phyloP scores from a whole-genome alignment of 2,113 vertebrate species.

The Neodon shergylaensis region DNA sequence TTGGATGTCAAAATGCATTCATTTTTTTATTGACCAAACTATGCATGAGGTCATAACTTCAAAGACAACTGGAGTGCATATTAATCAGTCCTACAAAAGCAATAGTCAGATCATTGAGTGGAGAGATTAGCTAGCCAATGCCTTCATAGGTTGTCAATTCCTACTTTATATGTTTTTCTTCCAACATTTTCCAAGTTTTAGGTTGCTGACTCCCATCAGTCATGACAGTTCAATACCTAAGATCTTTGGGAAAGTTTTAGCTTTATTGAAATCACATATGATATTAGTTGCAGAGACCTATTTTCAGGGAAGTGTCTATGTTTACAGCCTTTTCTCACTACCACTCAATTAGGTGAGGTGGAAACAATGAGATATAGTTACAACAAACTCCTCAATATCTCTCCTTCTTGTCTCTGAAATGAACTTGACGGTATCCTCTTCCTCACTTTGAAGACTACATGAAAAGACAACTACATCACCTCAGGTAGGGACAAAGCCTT shows the following conservation, averaged over 20 bases:
- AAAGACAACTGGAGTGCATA: neutral
- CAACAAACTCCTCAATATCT: neutral
- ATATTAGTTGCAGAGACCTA: neutral
- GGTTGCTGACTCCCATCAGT: neutral
- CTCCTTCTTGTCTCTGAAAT: neutral
- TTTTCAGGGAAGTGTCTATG: neutral
- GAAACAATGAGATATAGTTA: neutral
- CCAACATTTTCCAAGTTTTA: neutral
- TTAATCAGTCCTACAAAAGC: neutral
- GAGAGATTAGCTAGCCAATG: neutral
- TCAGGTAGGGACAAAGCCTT: neutral
- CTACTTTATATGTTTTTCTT: neutral
- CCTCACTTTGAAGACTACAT: conserved; percentile 10
- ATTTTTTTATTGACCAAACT: neutral
- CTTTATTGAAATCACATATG: neutral
- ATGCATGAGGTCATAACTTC: neutral
- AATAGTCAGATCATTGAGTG: neutral
- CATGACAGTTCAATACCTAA: neutral
- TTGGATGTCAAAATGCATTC: neutral
- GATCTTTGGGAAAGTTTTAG: neutral
- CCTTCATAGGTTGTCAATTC: neutral
- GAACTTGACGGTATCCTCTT: neutral
- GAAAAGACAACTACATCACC: neutral
- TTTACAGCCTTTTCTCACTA: neutral
- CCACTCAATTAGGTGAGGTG: neutral